Percentiles rank a stretch among this genome's conserved stretches.
These are phyloP conservation scores for Argyresthia goedartella DNA, from an alignment of 2,888 invertebrate species.

Conservation along the genomic window DNA sequence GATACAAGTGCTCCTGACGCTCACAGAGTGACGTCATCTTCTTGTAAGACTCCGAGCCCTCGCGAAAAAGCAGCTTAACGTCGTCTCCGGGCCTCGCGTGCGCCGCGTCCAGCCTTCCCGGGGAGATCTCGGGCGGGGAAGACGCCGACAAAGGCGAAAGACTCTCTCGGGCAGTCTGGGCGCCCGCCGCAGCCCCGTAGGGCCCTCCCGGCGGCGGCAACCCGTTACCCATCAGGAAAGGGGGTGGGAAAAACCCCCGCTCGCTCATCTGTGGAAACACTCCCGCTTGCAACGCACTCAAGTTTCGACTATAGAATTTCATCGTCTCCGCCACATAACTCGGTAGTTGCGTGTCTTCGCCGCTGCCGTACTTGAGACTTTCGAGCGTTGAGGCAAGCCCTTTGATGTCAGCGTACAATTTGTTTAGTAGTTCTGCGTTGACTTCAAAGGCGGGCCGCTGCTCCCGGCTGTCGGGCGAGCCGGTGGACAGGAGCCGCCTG, in stretches of 20 bases:
- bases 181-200: slow-evolving; percentile 51
- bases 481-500: slow-evolving; percentile 61
- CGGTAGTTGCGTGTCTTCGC: slow-evolving; percentile 54
- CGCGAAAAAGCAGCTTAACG: slow-evolving; percentile 66
- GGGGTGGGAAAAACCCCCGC: slow-evolving; percentile 52
- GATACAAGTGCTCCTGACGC: slow-evolving; percentile 65
- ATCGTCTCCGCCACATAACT: slow-evolving; percentile 62
- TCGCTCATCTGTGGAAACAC: slow-evolving; percentile 54
- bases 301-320: slow-evolving; percentile 62
- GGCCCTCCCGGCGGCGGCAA: slow-evolving; percentile 43
- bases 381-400: slow-evolving; percentile 73
- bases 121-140: slow-evolving; percentile 59
- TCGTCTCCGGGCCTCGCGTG: slow-evolving; percentile 56
- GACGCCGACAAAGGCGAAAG: slow-evolving; percentile 59
- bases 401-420: slow-evolving; percentile 83
- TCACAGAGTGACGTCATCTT: slow-evolving; percentile 67
- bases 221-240: slow-evolving; percentile 56
- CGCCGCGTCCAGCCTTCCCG: slow-evolving; percentile 56
- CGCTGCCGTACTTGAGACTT: slow-evolving; percentile 70
- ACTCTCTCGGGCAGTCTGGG: slow-evolving; percentile 55
- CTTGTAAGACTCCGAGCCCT: slow-evolving; percentile 63
- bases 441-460: slow-evolving; percentile 72
- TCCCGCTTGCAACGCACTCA: slow-evolving; percentile 53
- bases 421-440: slow-evolving; percentile 85
- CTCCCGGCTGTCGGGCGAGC: slow-evolving; percentile 62